Evolutionary conservation across 2,888 invertebrate species (phyloP).

Genomic region (Noctua comes): DNA sequence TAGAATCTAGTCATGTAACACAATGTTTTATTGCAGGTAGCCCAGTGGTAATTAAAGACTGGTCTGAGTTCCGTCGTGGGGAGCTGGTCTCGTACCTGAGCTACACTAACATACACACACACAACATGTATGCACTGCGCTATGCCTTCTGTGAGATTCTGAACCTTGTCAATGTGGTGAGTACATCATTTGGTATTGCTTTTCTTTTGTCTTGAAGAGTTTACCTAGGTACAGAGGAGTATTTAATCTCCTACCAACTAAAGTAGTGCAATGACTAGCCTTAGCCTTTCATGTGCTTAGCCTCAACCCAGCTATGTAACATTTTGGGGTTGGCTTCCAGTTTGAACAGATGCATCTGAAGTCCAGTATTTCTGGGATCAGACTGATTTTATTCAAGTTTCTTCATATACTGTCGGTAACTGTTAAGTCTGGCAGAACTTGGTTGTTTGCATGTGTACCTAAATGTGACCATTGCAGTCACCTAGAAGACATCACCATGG

Average conservation of each 20-base stretch:
- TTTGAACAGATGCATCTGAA: background rate
- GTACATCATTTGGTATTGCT: conserved; percentile 64
- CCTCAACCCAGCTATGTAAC: background rate
- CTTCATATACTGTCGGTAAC: background rate
- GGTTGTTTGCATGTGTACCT: background rate
- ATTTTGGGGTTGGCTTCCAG: background rate
- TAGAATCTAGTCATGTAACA: background rate
- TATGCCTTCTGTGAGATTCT: conserved; percentile 93
- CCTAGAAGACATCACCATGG: conserved; percentile 1
- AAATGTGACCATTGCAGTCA: background rate
- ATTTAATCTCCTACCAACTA: background rate
- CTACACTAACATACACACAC: conserved; percentile 88
- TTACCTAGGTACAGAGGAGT: background rate
- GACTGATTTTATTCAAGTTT: background rate
- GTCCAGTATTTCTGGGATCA: background rate
- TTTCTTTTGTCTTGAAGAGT: background rate
- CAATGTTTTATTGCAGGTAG: conserved; percentile 78
- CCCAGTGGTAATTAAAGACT: conserved; percentile 89
- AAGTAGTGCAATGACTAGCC: background rate
- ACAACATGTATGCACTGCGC: conserved; percentile 92
- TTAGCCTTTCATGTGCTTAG: background rate
- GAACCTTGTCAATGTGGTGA: conserved; percentile 94
- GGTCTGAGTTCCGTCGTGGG: conserved; percentile 89
- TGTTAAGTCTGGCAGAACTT: background rate
- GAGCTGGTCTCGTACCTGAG: conserved; percentile 91